phyloP scores from a whole-genome alignment of 2,888 invertebrate genomes.

The Archips crataeganus region DNA sequence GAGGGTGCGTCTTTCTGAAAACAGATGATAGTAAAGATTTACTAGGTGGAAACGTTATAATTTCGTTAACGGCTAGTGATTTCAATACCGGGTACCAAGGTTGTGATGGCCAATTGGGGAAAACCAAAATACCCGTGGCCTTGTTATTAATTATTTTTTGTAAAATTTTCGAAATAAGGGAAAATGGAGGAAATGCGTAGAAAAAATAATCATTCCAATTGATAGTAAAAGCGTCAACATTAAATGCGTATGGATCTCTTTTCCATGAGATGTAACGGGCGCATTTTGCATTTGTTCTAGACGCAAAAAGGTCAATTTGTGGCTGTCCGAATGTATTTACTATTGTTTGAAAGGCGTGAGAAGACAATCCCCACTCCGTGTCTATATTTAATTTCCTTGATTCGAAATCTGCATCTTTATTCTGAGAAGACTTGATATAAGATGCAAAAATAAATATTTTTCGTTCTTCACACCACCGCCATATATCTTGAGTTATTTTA shows the following conservation, averaged over 20 bases:
- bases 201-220: not conserved
- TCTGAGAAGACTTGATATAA: too few species aligned
- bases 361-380: not conserved
- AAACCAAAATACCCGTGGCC: too few species aligned
- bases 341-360: constrained; percentile 2
- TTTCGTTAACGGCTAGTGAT: not conserved
- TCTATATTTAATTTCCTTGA: too few species aligned
- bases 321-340: constrained; percentile 6
- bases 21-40: constrained; percentile 9
- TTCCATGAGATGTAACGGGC: constrained; percentile 13
- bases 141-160: too few species aligned
- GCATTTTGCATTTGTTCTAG: constrained; percentile 12
- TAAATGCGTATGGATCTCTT: constrained; percentile 14
- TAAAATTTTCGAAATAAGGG: too few species aligned
- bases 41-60: constrained; percentile 7
- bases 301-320: constrained; percentile 16
- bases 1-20: constrained; percentile 14
- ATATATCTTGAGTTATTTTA: too few species aligned
- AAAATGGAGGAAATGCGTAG: constrained; percentile 16
- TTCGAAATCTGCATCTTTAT: too few species aligned
- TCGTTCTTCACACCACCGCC: too few species aligned
- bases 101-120: too few species aligned
- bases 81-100: too few species aligned
- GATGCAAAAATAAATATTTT: too few species aligned
- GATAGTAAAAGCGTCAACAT: constrained; percentile 14